Conservation (phyloP, 2,797 vertebrate species). For the Dipus sagitta region DNA sequence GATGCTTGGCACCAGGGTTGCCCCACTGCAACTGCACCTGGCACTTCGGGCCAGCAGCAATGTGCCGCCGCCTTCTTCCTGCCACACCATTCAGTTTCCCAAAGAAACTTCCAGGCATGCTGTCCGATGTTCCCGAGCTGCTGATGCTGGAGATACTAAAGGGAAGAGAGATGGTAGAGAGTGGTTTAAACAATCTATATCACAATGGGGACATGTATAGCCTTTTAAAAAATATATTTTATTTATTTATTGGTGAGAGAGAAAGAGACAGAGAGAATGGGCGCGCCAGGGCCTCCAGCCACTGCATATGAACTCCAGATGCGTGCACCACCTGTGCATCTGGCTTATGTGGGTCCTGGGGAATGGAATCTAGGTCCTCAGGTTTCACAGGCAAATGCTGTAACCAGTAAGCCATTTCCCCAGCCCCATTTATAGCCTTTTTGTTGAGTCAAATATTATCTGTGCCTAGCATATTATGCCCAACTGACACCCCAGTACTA, state of each 20-base stretch:
- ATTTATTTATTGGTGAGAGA: too few relatives aligned
- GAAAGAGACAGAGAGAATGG: too few relatives aligned
- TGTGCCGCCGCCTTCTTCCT: rapidly evolving
- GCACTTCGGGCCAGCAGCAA: too few relatives aligned
- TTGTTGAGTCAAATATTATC: neutral
- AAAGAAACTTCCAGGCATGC: rapidly evolving
- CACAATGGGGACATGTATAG: neutral
- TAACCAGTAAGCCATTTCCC: too few relatives aligned
- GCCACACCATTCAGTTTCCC: neutral
- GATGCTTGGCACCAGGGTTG: rapidly evolving
- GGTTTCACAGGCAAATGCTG: too few relatives aligned
- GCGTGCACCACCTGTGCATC: too few relatives aligned
- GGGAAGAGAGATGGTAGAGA: neutral
- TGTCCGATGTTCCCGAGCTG: neutral
- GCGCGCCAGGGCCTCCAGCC: too few relatives aligned
- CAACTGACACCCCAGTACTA: neutral
- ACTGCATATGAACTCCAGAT: too few relatives aligned
- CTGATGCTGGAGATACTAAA: neutral
- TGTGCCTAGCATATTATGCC: neutral
- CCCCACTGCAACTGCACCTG: neutral
- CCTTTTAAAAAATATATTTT: neutral
- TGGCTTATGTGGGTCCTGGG: too few relatives aligned
- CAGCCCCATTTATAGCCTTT: too few relatives aligned
- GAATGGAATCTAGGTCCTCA: too few relatives aligned
- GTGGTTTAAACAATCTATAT: neutral